Evolutionary conservation across 2,797 vertebrate genomes (phyloP).

Genomic region (Rhabdomys pumilio): DNA sequence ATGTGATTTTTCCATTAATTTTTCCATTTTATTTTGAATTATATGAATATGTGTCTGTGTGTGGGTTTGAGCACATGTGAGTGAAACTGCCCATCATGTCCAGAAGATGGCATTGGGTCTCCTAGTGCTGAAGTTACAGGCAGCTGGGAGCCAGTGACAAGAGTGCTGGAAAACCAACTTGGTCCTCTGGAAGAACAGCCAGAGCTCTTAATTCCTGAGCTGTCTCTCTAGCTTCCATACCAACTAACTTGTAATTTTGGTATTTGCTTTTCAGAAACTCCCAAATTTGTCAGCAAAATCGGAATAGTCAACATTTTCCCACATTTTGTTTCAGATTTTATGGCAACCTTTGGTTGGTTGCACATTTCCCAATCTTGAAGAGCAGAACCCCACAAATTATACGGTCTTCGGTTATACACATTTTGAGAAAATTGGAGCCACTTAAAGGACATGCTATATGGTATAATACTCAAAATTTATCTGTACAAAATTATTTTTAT

Average conservation of each 20-base stretch:
- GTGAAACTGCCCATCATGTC: background rate
- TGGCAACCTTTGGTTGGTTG: slow-evolving; percentile 73
- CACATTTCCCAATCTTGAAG: slow-evolving; percentile 61
- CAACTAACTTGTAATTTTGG: slow-evolving; percentile 46
- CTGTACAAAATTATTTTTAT: background rate
- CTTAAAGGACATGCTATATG: background rate
- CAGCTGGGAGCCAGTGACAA: no score
- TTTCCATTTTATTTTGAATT: background rate
- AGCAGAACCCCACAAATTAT: background rate
- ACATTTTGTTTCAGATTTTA: slow-evolving; percentile 58
- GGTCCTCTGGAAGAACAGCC: background rate
- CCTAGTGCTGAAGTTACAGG: background rate
- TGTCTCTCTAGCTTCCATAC: background rate
- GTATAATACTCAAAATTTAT: slow-evolving; percentile 44
- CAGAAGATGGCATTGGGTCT: background rate
- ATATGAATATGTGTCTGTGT: background rate
- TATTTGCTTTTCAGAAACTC: slow-evolving; percentile 68
- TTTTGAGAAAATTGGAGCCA: slow-evolving; percentile 39
- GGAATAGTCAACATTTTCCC: slow-evolving; percentile 2
- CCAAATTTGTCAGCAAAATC: slow-evolving; percentile 46
- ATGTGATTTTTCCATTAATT: slow-evolving; percentile 60
- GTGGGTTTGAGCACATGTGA: background rate
- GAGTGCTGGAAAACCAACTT: background rate
- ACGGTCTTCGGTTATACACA: slow-evolving; percentile 10
- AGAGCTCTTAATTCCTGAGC: background rate